Evolutionary conservation across 2,797 vertebrate species (phyloP).

Genomic region (Gymnodraco acuticeps): DNA sequence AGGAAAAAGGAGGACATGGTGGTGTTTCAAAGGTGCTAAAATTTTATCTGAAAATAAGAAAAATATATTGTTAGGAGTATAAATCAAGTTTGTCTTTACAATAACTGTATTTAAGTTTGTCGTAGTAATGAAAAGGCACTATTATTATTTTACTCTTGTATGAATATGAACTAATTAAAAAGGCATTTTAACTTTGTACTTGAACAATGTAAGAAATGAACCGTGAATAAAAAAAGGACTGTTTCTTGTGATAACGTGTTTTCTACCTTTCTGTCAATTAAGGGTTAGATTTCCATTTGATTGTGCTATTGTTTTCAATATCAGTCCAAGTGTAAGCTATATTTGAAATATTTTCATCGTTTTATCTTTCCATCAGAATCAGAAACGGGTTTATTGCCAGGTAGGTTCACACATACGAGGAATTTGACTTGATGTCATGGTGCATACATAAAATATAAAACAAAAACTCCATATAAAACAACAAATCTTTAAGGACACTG

Average conservation of each 20-base stretch:
- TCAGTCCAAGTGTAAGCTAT: too few relatives aligned
- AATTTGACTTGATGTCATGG: too few relatives aligned
- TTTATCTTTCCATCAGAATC: too few relatives aligned
- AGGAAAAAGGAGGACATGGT: conserved; percentile 86
- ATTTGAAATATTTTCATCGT: too few relatives aligned
- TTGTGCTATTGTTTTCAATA: too few relatives aligned
- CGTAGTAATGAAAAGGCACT: conserved; percentile 93
- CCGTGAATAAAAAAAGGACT: conserved; percentile 85
- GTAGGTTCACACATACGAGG: too few relatives aligned
- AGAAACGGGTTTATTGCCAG: too few relatives aligned
- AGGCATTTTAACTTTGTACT: conserved; percentile 99
- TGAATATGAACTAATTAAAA: conserved; percentile 94
- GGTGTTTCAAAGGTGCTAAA: conserved; percentile 97
- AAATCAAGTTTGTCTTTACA: conserved; percentile 97
- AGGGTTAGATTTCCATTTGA: too few relatives aligned
- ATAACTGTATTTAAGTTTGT: conserved; percentile 99
- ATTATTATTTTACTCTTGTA: conserved; percentile 99
- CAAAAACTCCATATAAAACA: too few relatives aligned
- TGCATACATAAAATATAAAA: too few relatives aligned
- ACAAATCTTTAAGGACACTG: too few relatives aligned
- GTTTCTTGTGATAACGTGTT: conserved; percentile 91
- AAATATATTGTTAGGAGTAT: conserved; percentile 97
- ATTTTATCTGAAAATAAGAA: conserved; percentile 93
- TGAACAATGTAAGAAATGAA: conserved; percentile 91
- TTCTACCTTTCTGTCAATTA: conserved; percentile 7